Base-by-base conservation (phyloP, 2,888 invertebrate genomes). In the Pristionchus maxplancki region DNA sequence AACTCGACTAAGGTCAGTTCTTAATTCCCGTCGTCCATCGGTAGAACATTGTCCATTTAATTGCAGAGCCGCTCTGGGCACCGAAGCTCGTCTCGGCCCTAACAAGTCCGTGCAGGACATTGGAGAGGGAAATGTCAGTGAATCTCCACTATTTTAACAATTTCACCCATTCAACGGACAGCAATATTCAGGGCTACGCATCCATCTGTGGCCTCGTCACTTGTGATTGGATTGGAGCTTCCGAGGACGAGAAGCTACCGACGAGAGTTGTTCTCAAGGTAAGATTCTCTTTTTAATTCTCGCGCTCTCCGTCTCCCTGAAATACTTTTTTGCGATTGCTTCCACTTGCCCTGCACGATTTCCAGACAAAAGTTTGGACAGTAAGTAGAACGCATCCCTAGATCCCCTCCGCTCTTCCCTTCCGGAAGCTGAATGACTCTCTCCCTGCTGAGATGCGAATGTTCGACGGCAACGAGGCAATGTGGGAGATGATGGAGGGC, bases 361-460 rank as follows among this genome's bases (percentile, higher is more conserved):
- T n/a, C n/a, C n/a, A n/a, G n/a, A n/a, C n/a, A n/a, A n/a, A n/a
- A n/a, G n/a, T n/a, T n/a, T n/a, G n/a, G n/a, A n/a, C n/a, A n/a
- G n/a, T n/a, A n/a, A n/a, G n/a, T n/a, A n/a, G n/a, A n/a, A n/a
- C n/a, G n/a, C n/a, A n/a, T 24, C 24, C 37, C 40, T 15, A 74
- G 74, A 74, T 74, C 34, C 74, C 74, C 24, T 74, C 74, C 24
- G 37, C 74, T 44, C 74, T 74, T 3, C 74, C 74, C 40, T 74
- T 74, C 40, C 74, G 74, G 8, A 74, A 74, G 40, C 40, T 74
- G 44, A 74, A 74, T 40, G 74, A 74, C 6, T 40, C 74, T n/a
- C 74, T 74, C 11, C 74, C 74, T 6, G 24, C 15, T 0, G 74
- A 40, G 6, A 40, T 40, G 24, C 40, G 40, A 48, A 78, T 78